Conservation (phyloP, 2,797 vertebrate species). For the Myripristis murdjan region DNA sequence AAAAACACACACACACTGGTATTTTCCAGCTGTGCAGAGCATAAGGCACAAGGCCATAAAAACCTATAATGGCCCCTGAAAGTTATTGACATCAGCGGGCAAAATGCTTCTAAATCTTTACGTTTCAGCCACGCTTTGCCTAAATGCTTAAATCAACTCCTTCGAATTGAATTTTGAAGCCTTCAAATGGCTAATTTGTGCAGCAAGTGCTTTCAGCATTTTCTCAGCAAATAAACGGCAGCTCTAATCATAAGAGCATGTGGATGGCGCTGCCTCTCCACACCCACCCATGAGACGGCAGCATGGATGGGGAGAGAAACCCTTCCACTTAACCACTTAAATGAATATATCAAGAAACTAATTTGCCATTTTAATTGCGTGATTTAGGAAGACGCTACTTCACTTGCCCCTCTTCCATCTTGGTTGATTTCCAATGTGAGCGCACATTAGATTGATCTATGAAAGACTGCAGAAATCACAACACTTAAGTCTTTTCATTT, state of each 20-base stretch:
- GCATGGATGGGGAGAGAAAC: slow-evolving; percentile 93
- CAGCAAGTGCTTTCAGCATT: slow-evolving; percentile 89
- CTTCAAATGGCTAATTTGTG: slow-evolving; percentile 89
- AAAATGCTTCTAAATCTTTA: slow-evolving; percentile 86
- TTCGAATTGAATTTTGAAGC: slow-evolving; percentile 87
- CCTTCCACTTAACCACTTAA: slow-evolving; percentile 99
- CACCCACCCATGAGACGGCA: slow-evolving; percentile 90
- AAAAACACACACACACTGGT: background rate
- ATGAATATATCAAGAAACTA: slow-evolving; percentile 99
- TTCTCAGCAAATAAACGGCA: slow-evolving; percentile 83
- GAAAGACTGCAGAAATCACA: slow-evolving; percentile 97
- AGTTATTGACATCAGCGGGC: slow-evolving; percentile 81
- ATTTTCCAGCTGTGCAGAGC: slow-evolving; percentile 62
- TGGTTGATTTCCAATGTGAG: slow-evolving; percentile 97
- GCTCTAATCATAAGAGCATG: slow-evolving; percentile 90
- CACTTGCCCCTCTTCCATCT: slow-evolving; percentile 98
- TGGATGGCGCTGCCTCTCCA: slow-evolving; percentile 84
- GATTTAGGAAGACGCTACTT: slow-evolving; percentile 98
- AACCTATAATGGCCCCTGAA: slow-evolving; percentile 79
- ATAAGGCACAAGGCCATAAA: slow-evolving; percentile 70
- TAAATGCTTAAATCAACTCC: slow-evolving; percentile 90
- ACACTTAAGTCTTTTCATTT: slow-evolving; percentile 99
- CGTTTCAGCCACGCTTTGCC: slow-evolving; percentile 80
- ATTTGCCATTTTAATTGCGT: slow-evolving; percentile 99
- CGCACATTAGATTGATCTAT: slow-evolving; percentile 98